Conservation (phyloP, 2,888 invertebrate genomes). For the Tachina fera region DNA sequence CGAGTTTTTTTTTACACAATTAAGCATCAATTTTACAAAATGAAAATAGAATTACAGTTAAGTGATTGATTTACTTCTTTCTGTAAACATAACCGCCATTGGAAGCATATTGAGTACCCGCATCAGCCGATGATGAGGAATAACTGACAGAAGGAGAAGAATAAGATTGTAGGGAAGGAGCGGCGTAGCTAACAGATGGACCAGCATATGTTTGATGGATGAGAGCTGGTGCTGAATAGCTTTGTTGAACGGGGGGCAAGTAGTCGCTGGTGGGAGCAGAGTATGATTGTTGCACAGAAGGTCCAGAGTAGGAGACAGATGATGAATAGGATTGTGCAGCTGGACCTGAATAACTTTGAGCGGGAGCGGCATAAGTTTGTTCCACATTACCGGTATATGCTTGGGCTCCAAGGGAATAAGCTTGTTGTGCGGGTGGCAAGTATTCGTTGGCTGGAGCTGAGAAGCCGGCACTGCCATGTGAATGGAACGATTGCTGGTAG, state of each 20-base stretch:
- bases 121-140: slow-evolving; percentile 71
- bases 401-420: slow-evolving; percentile 9
- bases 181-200: slow-evolving; percentile 54
- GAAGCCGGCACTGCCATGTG: slow-evolving; percentile 48
- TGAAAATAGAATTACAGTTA: slow-evolving; percentile 58
- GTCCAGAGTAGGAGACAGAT: slow-evolving; percentile 69
- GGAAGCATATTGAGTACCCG: slow-evolving; percentile 80
- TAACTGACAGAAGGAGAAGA: slow-evolving; percentile 69
- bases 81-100: slow-evolving; percentile 81
- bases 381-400: slow-evolving; percentile 47
- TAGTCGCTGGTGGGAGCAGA: slow-evolving; percentile 59
- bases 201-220: slow-evolving; percentile 30
- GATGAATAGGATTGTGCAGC: slow-evolving; percentile 44
- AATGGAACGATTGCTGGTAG: slow-evolving; percentile 71
- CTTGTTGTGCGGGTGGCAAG: slow-evolving; percentile 75
- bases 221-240: slow-evolving; percentile 51
- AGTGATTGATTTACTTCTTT: slow-evolving; percentile 75
- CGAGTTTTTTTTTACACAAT: not conserved
- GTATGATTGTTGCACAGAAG: slow-evolving; percentile 69
- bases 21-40: slow-evolving; percentile 58
- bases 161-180: slow-evolving; percentile 71
- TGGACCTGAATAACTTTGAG: slow-evolving; percentile 55
- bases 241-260: slow-evolving; percentile 50
- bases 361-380: slow-evolving; percentile 71
- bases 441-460: slow-evolving; percentile 76